These are phyloP conservation scores for Micrasema minimum DNA, from an alignment of 1,140 invertebrate genomes.

Conservation along the genomic window DNA sequence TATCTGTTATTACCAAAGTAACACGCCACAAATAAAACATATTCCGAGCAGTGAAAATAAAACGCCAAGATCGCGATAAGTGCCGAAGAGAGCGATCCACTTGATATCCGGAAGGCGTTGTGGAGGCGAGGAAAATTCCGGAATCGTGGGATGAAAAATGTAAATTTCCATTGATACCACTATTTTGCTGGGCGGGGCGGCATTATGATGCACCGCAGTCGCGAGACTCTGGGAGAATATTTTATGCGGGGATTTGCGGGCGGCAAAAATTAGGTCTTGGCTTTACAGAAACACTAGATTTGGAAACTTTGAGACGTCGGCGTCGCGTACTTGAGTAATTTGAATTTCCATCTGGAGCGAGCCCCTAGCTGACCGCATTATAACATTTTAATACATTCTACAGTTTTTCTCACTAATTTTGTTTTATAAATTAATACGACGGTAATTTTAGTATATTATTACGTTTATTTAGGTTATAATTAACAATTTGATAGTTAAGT, in stretches of 20 bases:
- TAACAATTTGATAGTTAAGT: no score
- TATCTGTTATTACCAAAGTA: neutral
- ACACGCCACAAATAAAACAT: constrained; percentile 5
- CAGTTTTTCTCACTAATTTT: no score
- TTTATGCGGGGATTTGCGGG: constrained; percentile 14
- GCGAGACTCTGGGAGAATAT: constrained; percentile 6
- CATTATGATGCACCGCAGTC: constrained; percentile 24
- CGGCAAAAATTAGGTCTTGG: constrained; percentile 18
- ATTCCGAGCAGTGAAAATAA: constrained; percentile 4
- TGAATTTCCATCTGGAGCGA: constrained; percentile 2
- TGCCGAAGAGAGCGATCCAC: constrained; percentile 6
- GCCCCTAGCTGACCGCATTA: constrained; percentile 5
- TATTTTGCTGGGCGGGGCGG: neutral
- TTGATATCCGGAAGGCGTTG: constrained; percentile 16
- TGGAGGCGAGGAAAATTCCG: neutral
- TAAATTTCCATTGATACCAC: constrained; percentile 24
- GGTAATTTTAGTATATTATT: no score
- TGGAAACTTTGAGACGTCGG: neutral
- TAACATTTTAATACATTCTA: no score
- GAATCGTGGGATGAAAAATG: constrained; percentile 24
- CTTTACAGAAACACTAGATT: neutral
- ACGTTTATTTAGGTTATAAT: no score
- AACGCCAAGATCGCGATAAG: constrained; percentile 6
- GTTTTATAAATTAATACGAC: no score
- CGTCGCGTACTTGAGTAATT: neutral